These are phyloP conservation scores for Adelognathus sp. DNA, from an alignment of 2,888 invertebrate species.

Conservation along the genomic window DNA sequence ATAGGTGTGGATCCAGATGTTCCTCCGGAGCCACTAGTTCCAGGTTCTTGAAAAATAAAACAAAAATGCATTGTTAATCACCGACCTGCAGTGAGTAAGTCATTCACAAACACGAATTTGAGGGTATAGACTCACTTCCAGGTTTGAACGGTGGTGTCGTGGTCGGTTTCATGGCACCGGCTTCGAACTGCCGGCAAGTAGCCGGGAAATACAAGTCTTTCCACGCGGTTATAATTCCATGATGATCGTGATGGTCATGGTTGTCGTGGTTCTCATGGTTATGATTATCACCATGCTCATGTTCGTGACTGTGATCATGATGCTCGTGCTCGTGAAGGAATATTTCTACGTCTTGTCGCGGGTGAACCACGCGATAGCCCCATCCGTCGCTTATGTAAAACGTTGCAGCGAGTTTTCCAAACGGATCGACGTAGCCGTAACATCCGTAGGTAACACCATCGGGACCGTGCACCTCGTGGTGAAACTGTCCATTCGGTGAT, in stretches of 20 bases:
- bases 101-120: background rate
- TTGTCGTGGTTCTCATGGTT: constrained; percentile 74
- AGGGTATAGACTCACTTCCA: constrained; percentile 29
- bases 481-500: constrained; percentile 88
- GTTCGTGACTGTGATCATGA: constrained; percentile 65
- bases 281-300: constrained; percentile 63
- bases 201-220: constrained; percentile 87
- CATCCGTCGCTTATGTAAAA: constrained; percentile 91
- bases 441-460: constrained; percentile 91
- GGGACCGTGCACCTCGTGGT: constrained; percentile 89
- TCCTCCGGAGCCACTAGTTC: constrained; percentile 33
- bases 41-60: constrained; percentile 44
- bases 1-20: constrained; percentile 46
- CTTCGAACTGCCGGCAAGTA: constrained; percentile 84
- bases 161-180: constrained; percentile 49
- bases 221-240: constrained; percentile 86
- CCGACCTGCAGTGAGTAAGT: background rate
- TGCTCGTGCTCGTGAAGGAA: constrained; percentile 82
- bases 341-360: constrained; percentile 87
- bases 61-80: background rate
- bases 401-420: constrained; percentile 86
- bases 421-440: constrained; percentile 89
- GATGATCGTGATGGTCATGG: constrained; percentile 78
- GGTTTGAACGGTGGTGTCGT: constrained; percentile 31
- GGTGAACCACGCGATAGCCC: constrained; percentile 89